Conservation (phyloP, 2,797 vertebrate species). For the Helicolenus hilgendorfi region DNA sequence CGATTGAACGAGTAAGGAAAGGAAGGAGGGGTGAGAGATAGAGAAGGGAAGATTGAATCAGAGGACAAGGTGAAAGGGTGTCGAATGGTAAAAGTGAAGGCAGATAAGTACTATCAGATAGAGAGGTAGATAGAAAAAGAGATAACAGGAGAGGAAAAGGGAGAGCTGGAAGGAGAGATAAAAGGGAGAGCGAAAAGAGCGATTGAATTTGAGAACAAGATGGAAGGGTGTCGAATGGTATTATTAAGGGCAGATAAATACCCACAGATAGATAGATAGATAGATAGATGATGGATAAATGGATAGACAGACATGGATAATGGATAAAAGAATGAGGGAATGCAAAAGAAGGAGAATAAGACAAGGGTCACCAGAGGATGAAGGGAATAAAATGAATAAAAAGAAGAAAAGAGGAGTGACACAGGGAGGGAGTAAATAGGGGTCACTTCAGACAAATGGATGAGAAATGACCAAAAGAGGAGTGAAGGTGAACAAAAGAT, state of each 20-base stretch:
- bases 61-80: constrained; percentile 67
- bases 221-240: constrained; percentile 48
- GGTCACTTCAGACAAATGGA: constrained; percentile 62
- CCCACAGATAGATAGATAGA: constrained; percentile 10
- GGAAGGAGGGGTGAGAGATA: neutral
- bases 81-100: constrained; percentile 61
- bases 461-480: constrained; percentile 57
- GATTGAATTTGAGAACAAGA: constrained; percentile 65
- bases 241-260: constrained; percentile 60
- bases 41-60: constrained; percentile 70
- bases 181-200: constrained; percentile 13
- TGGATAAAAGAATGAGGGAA: constrained; percentile 11
- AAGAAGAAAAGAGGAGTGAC: constrained; percentile 6
- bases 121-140: constrained; percentile 49
- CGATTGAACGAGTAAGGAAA: neutral
- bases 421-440: constrained; percentile 29
- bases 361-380: constrained; percentile 25
- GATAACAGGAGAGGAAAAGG: constrained; percentile 5
- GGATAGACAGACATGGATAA: constrained; percentile 38
- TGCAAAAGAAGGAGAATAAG: neutral
- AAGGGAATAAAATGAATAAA: neutral
- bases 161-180: constrained; percentile 9
- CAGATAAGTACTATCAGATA: constrained; percentile 61
- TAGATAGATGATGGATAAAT: neutral
- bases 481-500: constrained; percentile 36